Conservation (phyloP, 2,888 invertebrate genomes). For the Agrochola litura region DNA sequence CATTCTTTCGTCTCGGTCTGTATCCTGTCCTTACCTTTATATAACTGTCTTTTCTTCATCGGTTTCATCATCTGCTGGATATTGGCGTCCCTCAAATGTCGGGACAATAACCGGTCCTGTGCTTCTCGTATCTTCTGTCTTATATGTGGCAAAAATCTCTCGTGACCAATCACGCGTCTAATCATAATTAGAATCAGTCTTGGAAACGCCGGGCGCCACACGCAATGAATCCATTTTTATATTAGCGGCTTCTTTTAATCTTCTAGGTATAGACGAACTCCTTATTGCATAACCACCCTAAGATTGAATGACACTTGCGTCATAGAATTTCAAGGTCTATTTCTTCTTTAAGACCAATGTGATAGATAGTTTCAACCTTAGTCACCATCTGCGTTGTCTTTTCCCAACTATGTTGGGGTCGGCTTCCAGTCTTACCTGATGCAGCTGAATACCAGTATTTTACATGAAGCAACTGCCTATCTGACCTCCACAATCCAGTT, state of each 20-base stretch:
- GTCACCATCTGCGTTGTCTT: not conserved
- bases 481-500: no score
- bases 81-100: accelerated
- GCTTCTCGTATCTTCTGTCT: not conserved
- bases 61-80: not conserved
- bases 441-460: not conserved
- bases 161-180: constrained; percentile 7
- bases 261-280: not conserved
- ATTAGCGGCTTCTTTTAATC: constrained; percentile 13
- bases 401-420: not conserved
- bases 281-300: not conserved
- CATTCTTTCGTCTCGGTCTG: no score
- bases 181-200: constrained; percentile 23
- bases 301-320: not conserved
- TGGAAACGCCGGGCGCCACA: constrained; percentile 24
- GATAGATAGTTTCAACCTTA: not conserved
- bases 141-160: not conserved
- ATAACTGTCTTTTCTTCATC: not conserved
- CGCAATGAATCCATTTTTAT: constrained; percentile 17
- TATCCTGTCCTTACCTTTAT: not conserved
- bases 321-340: not conserved
- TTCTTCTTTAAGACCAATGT: not conserved
- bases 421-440: not conserved
- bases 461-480: not conserved
- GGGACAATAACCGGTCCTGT: not conserved